Conservation (phyloP, 2,113 vertebrate genomes). For the Campylorhamphus procurvoides region DNA sequence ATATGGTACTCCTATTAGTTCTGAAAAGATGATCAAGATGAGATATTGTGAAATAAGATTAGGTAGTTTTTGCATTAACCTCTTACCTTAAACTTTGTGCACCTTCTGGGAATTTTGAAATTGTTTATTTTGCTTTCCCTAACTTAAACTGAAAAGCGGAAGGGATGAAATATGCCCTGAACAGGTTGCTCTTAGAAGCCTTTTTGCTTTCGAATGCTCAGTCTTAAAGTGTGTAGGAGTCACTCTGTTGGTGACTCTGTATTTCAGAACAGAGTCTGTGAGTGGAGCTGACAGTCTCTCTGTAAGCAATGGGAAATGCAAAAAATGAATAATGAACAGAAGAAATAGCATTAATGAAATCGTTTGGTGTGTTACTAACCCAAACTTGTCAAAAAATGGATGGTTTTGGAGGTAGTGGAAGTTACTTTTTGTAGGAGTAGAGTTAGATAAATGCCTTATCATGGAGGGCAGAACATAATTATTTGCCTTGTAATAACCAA, state of each 20-base stretch:
- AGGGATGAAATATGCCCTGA: background rate
- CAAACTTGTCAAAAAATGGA: background rate
- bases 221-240: background rate
- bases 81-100: background rate
- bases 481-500: background rate
- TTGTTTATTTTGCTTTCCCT: background rate
- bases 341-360: background rate
- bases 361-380: background rate
- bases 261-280: background rate
- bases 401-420: background rate
- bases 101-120: background rate
- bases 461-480: background rate
- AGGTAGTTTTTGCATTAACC: background rate
- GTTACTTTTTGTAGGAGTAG: background rate
- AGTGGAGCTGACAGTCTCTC: background rate
- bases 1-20: rapidly evolving
- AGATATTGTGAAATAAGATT: background rate
- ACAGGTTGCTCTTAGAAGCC: background rate
- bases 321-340: background rate
- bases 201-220: background rate
- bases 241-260: background rate
- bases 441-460: background rate
- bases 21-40: background rate
- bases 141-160: background rate
- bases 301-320: background rate